phyloP scores from a whole-genome alignment of 2,797 vertebrate species.

The Fistularia commersonii region DNA sequence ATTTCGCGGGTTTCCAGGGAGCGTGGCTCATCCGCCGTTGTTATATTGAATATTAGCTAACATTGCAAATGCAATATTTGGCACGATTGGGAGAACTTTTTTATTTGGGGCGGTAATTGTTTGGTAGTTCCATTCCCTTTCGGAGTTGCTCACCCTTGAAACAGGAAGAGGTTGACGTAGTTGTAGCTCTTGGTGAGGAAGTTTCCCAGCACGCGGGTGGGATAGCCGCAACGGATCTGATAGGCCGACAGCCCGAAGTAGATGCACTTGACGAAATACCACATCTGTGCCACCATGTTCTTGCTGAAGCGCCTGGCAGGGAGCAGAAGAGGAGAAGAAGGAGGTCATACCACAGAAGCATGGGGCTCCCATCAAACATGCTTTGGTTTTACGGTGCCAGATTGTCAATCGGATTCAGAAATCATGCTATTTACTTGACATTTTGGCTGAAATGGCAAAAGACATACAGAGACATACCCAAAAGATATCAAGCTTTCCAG shows the following conservation, averaged over 20 bases:
- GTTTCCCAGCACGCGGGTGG: constrained; percentile 95
- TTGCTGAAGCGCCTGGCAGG: constrained; percentile 89
- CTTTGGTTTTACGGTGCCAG: no score
- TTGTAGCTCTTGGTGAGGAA: constrained; percentile 99
- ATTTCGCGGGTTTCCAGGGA: no score
- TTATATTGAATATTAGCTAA: no score
- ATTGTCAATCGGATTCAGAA: no score
- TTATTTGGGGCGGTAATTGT: background rate
- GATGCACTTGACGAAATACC: constrained; percentile 99
- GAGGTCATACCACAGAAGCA: background rate
- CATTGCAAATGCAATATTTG: no score
- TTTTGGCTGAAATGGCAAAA: background rate
- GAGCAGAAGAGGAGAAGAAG: constrained; percentile 8
- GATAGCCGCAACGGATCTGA: constrained; percentile 98
- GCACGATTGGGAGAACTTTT: background rate
- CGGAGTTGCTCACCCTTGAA: constrained; percentile 88
- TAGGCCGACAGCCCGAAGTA: constrained; percentile 99
- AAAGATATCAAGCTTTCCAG: no score
- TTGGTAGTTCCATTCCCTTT: background rate
- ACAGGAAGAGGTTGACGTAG: constrained; percentile 97
- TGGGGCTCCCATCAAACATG: no score
- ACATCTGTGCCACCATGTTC: constrained; percentile 93
- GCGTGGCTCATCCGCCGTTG: no score
- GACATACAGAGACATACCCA: background rate
- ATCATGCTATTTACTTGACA: background rate